Base-by-base conservation (phyloP, 2,888 invertebrate genomes). In the Euspilapteryx auroguttella region DNA sequence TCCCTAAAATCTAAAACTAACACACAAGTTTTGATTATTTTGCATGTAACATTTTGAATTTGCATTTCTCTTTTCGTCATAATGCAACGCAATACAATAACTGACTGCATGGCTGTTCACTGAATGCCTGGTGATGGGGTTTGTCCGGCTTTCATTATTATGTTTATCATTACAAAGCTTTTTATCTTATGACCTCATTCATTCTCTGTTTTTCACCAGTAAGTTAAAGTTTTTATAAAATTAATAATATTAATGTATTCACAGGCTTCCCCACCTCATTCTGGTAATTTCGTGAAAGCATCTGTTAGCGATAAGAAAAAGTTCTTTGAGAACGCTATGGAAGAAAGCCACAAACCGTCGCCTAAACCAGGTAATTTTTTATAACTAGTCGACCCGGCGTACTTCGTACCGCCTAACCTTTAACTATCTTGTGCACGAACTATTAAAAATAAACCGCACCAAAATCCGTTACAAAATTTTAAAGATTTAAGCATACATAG, bases 321-420 rank as follows among this genome's bases (percentile, higher is more conserved):
- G 55, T 92, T 94, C 73, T 97, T 97, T 64, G 96, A 97, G 76
- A 87, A 89, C 55, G 95, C 95, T 36, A 94, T 96, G 85, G 91
- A 94, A 71, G 91, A 93, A 61, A 89, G 89, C 61, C 85, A 89
- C 44, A 89, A 90, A 65, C 87, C 90, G 37, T 82, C 87, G 44
- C 85, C 87, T 28, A 92, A 90, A 73, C 82, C 89, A 79, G 90
- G 91, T 90, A 59, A 58, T 14, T 12, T 12, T 7, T 35, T 33
- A 25, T 25, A 29, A 31, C 34, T 28, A 13, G n/a, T n/a, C n/a
- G n/a, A n/a, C n/a, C n/a, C n/a, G n/a, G n/a, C n/a, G n/a, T n/a
- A n/a, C n/a, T n/a, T n/a, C n/a, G n/a, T n/a, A n/a, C n/a, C n/a
- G n/a, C n/a, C n/a, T n/a, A n/a, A n/a, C n/a, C n/a, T n/a, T n/a